Evolutionary conservation across 2,797 vertebrate species (phyloP), one percentile per base, ranked within the genome.

Genomic region (Hoplostethus atlanticus): DNA sequence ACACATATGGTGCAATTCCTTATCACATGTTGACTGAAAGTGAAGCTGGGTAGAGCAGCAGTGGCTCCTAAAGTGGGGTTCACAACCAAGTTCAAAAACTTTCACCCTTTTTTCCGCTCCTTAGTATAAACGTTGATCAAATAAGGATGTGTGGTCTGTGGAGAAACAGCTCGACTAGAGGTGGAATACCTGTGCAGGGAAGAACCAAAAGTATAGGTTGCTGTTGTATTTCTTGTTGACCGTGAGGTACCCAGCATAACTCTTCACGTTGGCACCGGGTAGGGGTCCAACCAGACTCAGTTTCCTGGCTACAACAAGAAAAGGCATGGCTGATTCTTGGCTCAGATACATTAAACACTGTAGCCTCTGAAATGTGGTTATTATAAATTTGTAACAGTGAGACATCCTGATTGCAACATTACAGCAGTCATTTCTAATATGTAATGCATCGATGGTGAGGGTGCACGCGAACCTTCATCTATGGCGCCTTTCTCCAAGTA

Each of bases 151-250:
- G 44, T 46, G 13, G 5, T 46, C 12, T 7, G 15, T 15, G 25
- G 36, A 44, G n/a, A 4, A 48, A 8, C 66, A 13, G 40, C 11
- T 0, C 3, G 5, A 15, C n/a, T 72, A 89, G n/a, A 9, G 36
- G 13, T 17, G 34, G 17, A 2, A 84, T 93, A 90, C 92, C 85
- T 93, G 88, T 16, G 96, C 96, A 2, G 96, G 96, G 68, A 96
- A 94, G 85, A 96, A 96, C 96, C 96, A 97, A 77, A 96, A 97
- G 91, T 96, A 96, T 56, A 98, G 93, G 87, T 95, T 97, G 88
- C 94, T 97, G 90, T 96, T 97, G 93, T 93, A 95, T 42, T 88
- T 94, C 72, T 95, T 94, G 87, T 95, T 97, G 83, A 95, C 92
- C 0, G 96, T 97, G 59, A 96, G 74, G 80, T 97, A 98, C 8